Evolutionary conservation across 1,140 invertebrate species (phyloP), one percentile per base, ranked within the genome.

Genomic region (Teleopsis dalmanni): DNA sequence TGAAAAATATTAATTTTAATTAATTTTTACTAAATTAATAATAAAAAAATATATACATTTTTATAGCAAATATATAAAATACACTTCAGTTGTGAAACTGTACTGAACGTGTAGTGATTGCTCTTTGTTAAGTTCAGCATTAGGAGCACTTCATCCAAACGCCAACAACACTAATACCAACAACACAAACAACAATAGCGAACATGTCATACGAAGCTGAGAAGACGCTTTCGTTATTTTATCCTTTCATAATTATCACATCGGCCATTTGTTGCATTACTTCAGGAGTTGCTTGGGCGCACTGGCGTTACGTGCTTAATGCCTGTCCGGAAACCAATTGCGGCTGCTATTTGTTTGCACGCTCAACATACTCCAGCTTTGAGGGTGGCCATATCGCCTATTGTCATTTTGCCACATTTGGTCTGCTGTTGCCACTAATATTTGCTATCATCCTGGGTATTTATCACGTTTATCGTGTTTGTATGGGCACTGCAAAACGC

Each of bases 381-480:
- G 77, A 77, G 56, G 83, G 83, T n/a, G 81, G 82, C 0, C 75
- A 78, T 29, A 77, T 77, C 8, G 75, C 75, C 5, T 72, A 79
- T 18, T 85, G 83, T 51, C 64, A 80, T 14, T 86, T 78, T 57
- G 75, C 73, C 7, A 73, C 76, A 13, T 83, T 78, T 53, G 77
- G 78, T 1, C 70, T 79, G 0, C 26, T 82, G 2, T 76, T 82
- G 2, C 67, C 78, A 1, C 60, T 79, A 3, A 21, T 77, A 3
- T 72, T 81, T 50, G 75, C 77, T 3, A 47, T 81, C 1, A 71
- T 76, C 4, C 73, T 83, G 60, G 75, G 72, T 4, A 53, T 76
- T 22, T 85, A 81, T 58, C 83, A 86, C 55, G 78, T 80, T 48
- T 81, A 81, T 54, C 76, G 82, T 59, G 76, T 78, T 36, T 84